These are phyloP conservation scores for Aurelia sp. DNA, from an alignment of 30 jellyfish, hydroid and myxozoan species.

Conservation along the genomic window DNA sequence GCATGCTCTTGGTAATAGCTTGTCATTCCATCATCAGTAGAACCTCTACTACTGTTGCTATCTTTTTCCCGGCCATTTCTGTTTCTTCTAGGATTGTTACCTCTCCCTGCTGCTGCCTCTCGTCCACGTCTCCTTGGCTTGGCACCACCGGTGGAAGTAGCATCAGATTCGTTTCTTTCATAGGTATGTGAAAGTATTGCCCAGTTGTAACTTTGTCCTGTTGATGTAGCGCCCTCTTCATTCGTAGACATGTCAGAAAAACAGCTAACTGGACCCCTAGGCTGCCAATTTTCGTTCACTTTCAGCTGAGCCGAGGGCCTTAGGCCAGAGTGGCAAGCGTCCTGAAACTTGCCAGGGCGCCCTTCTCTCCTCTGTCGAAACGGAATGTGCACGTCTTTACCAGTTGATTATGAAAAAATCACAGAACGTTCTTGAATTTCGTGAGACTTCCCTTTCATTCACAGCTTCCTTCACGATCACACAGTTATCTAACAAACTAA, in stretches of 20 bases:
- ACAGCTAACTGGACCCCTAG: no score
- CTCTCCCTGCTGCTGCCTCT: neutral
- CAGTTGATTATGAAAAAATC: no score
- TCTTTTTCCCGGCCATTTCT: neutral
- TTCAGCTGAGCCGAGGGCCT: no score
- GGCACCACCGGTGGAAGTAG: neutral
- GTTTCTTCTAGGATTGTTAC: neutral
- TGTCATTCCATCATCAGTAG: neutral
- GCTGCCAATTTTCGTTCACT: no score
- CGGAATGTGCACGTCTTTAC: no score
- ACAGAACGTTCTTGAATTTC: no score
- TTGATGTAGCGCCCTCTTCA: neutral
- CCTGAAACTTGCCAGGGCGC: no score
- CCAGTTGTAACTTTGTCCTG: constrained; percentile 15
- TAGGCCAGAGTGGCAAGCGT: no score
- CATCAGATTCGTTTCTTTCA: neutral
- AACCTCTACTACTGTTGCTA: neutral
- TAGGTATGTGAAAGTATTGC: constrained; percentile 36
- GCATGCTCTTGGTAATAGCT: neutral
- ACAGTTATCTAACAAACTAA: no score
- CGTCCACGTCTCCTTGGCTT: neutral
- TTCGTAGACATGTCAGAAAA: constrained; percentile 23
- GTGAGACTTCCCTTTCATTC: no score
- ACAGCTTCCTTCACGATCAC: no score
- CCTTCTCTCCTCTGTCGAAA: no score